These are phyloP conservation scores for Festucalex cinctus DNA, from an alignment of 2,113 vertebrate species.

Conservation along the genomic window DNA sequence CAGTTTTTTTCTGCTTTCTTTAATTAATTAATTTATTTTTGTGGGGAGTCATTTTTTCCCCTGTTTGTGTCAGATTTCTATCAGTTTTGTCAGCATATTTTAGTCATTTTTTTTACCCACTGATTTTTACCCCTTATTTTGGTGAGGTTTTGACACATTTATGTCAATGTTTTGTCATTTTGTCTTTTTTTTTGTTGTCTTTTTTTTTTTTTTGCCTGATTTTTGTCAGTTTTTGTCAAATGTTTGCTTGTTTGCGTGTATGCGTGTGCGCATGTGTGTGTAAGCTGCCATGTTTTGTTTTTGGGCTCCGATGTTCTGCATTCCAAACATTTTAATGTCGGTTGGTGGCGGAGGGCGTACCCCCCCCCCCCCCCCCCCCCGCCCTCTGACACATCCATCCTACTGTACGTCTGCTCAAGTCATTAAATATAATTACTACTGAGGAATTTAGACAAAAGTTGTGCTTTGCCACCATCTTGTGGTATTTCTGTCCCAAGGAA, in stretches of 20 bases:
- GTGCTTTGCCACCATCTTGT: not conserved
- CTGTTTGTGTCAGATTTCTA: not conserved
- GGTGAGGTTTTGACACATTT: not conserved
- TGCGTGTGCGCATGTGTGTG: not conserved
- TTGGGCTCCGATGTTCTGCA: conserved; percentile 33
- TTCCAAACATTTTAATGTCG: conserved; percentile 38
- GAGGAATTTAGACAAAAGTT: not conserved
- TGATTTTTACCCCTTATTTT: not conserved
- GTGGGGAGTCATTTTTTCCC: too few relatives aligned
- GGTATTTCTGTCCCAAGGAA: not conserved
- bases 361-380: too few relatives aligned
- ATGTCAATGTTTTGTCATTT: not conserved
- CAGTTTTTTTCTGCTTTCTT: not conserved
- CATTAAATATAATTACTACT: too few relatives aligned
- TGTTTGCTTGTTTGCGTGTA: not conserved
- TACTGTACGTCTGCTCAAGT: conserved; percentile 63
- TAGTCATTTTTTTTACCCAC: not conserved
- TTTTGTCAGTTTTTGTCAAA: not conserved
- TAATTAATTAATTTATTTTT: too few relatives aligned
- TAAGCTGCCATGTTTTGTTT: conserved; percentile 11
- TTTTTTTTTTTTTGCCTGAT: too few relatives aligned
- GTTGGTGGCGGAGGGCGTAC: not conserved
- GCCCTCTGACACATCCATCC: conserved; percentile 17
- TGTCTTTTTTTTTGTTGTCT: not conserved
- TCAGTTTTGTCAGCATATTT: too few relatives aligned